Conservation (phyloP, 2,113 vertebrate genomes). For the Nothobranchius furzeri region DNA sequence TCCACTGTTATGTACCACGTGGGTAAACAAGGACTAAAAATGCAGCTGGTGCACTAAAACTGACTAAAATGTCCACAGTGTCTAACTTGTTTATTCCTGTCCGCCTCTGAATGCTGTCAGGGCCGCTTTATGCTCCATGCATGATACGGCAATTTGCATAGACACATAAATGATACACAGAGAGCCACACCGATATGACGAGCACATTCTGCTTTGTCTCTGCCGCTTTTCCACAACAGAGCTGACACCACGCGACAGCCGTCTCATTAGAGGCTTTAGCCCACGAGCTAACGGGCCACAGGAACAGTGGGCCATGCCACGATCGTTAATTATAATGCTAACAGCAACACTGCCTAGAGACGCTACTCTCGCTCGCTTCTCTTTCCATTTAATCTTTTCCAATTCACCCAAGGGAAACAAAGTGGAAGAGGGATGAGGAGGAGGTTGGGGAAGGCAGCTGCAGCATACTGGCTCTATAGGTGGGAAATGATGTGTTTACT, state of each 20-base stretch:
- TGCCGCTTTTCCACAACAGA: slow-evolving; percentile 59
- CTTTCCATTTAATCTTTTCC: slow-evolving; percentile 81
- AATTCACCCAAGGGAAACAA: slow-evolving; percentile 59
- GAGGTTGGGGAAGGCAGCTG: slow-evolving; percentile 8
- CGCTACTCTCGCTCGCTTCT: slow-evolving; percentile 69
- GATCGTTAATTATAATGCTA: slow-evolving; percentile 79
- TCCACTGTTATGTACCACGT: slow-evolving; percentile 1
- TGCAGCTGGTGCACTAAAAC: slow-evolving; percentile 27
- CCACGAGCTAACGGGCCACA: slow-evolving; percentile 72
- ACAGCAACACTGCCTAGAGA: slow-evolving; percentile 76
- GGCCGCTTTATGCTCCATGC: slow-evolving; percentile 33
- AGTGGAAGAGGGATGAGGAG: slow-evolving; percentile 37
- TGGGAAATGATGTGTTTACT: slow-evolving; percentile 69
- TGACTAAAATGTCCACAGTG: slow-evolving; percentile 32
- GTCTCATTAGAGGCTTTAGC: slow-evolving; percentile 77
- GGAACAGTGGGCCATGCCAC: slow-evolving; percentile 67
- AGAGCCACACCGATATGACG: slow-evolving; percentile 34
- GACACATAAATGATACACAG: slow-evolving; percentile 16
- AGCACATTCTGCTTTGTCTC: slow-evolving; percentile 63
- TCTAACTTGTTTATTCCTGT: slow-evolving; percentile 62
- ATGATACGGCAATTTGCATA: slow-evolving; percentile 47
- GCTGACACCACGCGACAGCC: slow-evolving; percentile 74
- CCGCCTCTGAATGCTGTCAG: slow-evolving; percentile 58
- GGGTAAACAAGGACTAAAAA: slow-evolving; percentile 15
- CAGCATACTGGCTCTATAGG: slow-evolving; percentile 48